Evolutionary conservation across 2,113 vertebrate species (phyloP), one percentile per base, ranked within the genome.

Genomic region (Xyliphius kryptos): DNA sequence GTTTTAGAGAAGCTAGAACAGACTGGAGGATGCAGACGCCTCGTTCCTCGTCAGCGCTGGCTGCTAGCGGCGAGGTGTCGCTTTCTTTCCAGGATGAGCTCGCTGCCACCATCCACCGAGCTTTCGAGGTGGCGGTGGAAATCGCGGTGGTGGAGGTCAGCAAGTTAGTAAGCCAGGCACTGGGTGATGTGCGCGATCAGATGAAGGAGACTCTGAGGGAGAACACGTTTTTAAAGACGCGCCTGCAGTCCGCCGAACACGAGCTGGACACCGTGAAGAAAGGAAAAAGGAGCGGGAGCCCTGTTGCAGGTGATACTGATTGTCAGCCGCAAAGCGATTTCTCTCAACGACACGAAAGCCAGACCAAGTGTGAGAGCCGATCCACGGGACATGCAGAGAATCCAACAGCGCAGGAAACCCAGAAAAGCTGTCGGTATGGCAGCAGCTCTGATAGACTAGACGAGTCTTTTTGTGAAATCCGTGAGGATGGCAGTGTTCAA

Each of bases 71-170:
- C 10, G 54, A 53, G 49, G 66, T 76, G 10, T 73, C 74, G 12
- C 48, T 61, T 22, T 78, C 71, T 16, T 63, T 86, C 12, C 75
- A 81, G 16, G 76, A 84, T 9, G 81, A 83, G 66, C 80, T 87
- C 0, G 74, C 80, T 0, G 74, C 80, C 1, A 82, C 81, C 1
- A 82, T 87, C 1, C 81, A 80, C 2, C 74, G 80, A 8, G 84
- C 85, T 0, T 82, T 87, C 44, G 79, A 84, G 8, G 82, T 80
- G 51, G 85, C 84, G 0, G 78, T 86, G 61, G 79, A 87, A 48
- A 77, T 85, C 15, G 80, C 80, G 1, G 79, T 86, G 2, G 50
- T 76, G 14, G 80, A 87, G 68, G 77, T 87, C 53, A 77, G 67
- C 3, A 78, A 79, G 41, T 68, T 87, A 3, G 61, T 86, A 0